phyloP scores from a whole-genome alignment of 2,888 invertebrate species.

The Megaustenia siamemsis region DNA sequence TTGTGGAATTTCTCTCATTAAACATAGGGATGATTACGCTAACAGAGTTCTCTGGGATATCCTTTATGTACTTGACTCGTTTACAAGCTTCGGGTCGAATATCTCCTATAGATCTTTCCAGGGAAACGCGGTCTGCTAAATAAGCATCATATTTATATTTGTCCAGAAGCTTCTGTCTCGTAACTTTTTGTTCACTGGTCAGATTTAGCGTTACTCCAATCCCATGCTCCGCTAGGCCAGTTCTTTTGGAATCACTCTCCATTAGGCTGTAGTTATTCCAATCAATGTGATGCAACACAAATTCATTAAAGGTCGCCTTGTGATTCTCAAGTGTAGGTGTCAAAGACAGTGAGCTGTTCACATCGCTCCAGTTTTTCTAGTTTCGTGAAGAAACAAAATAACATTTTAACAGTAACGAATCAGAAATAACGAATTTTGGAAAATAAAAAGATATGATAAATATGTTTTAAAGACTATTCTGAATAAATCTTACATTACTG shows the following conservation, averaged over 20 bases:
- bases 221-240: constrained; percentile 29
- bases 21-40: constrained; percentile 48
- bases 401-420: too few species aligned
- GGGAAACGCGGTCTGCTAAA: constrained; percentile 8
- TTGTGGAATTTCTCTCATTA: constrained; percentile 51
- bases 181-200: neutral
- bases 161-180: neutral
- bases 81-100: constrained; percentile 14
- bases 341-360: too few species aligned
- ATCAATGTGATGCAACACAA: neutral
- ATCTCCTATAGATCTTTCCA: constrained; percentile 36
- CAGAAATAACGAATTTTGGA: too few species aligned
- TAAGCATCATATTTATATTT: constrained; percentile 32
- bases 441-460: too few species aligned
- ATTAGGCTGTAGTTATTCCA: constrained; percentile 21
- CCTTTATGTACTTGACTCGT: neutral
- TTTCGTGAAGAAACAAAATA: too few species aligned
- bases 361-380: too few species aligned
- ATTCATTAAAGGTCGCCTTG: neutral
- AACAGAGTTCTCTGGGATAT: constrained; percentile 33
- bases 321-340: too few species aligned
- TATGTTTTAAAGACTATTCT: too few species aligned
- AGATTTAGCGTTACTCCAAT: neutral
- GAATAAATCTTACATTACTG: too few species aligned
- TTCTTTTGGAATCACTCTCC: constrained; percentile 3